phyloP scores from a whole-genome alignment of 2,797 vertebrate species.

The Martes flavigula region DNA sequence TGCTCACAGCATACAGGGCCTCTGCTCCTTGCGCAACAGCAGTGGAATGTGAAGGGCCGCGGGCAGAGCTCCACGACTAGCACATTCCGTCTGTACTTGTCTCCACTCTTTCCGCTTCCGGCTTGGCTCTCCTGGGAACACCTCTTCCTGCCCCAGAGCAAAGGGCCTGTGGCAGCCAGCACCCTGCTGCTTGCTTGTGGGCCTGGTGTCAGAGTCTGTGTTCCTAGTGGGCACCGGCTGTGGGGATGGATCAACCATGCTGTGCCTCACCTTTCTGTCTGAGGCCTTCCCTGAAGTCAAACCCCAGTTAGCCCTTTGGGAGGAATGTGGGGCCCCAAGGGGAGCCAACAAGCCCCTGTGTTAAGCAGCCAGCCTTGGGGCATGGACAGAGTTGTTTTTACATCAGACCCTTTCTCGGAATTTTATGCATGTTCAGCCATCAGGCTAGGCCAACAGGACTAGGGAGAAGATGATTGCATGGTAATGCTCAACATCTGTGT shows the following conservation, averaged over 20 bases:
- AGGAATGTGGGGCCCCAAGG: not conserved
- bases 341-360: not conserved
- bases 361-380: not conserved
- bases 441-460: not conserved
- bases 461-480: not conserved
- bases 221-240: not conserved
- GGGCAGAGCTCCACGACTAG: not conserved
- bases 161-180: not conserved
- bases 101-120: not conserved
- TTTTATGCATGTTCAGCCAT: not conserved
- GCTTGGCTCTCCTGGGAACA: not conserved
- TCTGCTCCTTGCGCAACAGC: not conserved
- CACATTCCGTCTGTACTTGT: not conserved
- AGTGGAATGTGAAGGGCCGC: not conserved
- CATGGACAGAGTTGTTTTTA: not conserved
- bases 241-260: not conserved
- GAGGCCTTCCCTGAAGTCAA: not conserved
- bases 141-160: rapidly evolving
- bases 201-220: not conserved
- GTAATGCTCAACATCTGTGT: not conserved
- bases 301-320: not conserved
- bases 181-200: not conserved
- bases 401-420: not conserved
- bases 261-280: not conserved
- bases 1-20: not conserved